Evolutionary conservation across 2,797 vertebrate species (phyloP).

Genomic region (Ataeniobius toweri): DNA sequence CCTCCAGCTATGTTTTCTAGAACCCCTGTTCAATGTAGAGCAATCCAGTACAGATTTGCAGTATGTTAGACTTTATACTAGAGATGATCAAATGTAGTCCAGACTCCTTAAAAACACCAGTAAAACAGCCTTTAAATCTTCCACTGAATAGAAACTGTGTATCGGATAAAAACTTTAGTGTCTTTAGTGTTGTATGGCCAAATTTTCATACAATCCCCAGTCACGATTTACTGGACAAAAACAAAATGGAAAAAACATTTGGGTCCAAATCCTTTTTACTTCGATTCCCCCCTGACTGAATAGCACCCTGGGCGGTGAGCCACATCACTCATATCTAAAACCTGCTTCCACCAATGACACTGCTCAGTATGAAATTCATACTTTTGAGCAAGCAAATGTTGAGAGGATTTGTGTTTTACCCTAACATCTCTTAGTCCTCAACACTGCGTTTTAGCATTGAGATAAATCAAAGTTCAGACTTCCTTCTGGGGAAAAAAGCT

Average conservation of each 20-base stretch:
- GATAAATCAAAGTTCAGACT: conserved; percentile 56
- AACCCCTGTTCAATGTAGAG: not conserved
- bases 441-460: conserved; percentile 56
- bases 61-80: not conserved
- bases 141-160: not conserved
- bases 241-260: not conserved
- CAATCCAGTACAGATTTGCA: not conserved
- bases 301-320: not conserved
- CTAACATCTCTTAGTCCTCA: conserved; percentile 40
- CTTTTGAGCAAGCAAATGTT: conserved; percentile 26
- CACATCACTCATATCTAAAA: not conserved
- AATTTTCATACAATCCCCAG: not conserved
- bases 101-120: not conserved
- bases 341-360: conserved; percentile 13
- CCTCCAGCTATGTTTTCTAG: not conserved
- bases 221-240: not conserved
- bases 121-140: not conserved
- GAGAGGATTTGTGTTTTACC: conserved; percentile 33
- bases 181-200: not conserved
- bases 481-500: conserved; percentile 54
- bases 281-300: not conserved
- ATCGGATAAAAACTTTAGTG: not conserved
- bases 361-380: conserved; percentile 9
- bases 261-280: not conserved
- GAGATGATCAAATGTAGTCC: not conserved